Evolutionary conservation across 1,140 invertebrate genomes (phyloP).

Genomic region (Himalopsyche phryganea): DNA sequence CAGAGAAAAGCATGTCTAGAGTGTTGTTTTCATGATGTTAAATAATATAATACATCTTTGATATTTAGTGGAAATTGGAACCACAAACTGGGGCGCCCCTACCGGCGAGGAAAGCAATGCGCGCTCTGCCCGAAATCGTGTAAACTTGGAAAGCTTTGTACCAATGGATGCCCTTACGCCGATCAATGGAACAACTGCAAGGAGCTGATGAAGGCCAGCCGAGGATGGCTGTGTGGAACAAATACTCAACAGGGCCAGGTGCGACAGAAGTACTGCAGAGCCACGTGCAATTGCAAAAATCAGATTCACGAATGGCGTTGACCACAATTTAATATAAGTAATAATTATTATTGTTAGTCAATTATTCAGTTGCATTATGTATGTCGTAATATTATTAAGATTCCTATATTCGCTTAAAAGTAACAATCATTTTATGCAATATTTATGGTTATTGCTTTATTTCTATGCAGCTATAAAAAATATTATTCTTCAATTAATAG

Average conservation of each 20-base stretch:
- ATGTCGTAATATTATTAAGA: too few relatives aligned
- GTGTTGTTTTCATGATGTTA: too few relatives aligned
- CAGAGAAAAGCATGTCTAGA: too few relatives aligned
- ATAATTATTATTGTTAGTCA: too few relatives aligned
- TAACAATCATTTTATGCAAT: too few relatives aligned
- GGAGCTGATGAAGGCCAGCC: constrained; percentile 57
- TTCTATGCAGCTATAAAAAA: too few relatives aligned
- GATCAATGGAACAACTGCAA: constrained; percentile 73
- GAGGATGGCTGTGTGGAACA: constrained; percentile 61
- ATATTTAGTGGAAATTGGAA: constrained; percentile 67
- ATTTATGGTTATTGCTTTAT: too few relatives aligned
- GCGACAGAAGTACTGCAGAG: constrained; percentile 60
- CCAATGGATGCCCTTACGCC: constrained; percentile 66
- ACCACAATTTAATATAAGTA: too few relatives aligned
- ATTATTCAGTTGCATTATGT: too few relatives aligned
- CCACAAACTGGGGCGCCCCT: constrained; percentile 60
- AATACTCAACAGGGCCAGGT: constrained; percentile 55
- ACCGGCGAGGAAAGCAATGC: constrained; percentile 63
- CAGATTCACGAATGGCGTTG: constrained; percentile 43
- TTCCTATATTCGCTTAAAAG: too few relatives aligned
- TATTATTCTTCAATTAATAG: too few relatives aligned
- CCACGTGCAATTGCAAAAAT: constrained; percentile 66
- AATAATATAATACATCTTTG: constrained; percentile 14
- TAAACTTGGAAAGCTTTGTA: constrained; percentile 59
- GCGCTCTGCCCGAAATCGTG: constrained; percentile 63